Evolutionary conservation across 2,797 vertebrate species (phyloP).

Genomic region (Parauchenoglanis ngamensis): DNA sequence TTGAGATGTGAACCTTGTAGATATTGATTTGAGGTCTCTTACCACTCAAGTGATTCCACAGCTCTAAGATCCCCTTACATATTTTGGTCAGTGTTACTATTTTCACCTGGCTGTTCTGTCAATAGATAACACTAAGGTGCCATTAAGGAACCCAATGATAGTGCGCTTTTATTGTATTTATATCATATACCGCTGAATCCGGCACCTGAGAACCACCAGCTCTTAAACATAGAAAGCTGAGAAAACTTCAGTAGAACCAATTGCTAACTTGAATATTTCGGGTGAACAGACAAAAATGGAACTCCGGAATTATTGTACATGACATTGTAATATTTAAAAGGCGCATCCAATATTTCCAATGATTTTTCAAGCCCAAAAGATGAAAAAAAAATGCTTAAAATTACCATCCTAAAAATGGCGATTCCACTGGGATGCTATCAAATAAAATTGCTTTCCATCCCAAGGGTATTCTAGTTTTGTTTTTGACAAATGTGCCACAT

Average conservation of each 20-base stretch:
- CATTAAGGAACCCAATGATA: conserved; percentile 8
- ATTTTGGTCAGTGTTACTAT: conserved; percentile 11
- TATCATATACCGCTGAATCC: neutral
- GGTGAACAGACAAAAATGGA: neutral
- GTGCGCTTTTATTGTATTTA: neutral
- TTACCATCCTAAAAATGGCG: too few relatives aligned
- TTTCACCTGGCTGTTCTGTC: conserved; percentile 14
- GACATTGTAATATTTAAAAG: neutral
- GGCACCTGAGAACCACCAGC: neutral
- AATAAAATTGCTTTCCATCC: too few relatives aligned
- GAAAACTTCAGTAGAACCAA: neutral
- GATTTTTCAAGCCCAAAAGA: neutral
- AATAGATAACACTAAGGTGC: conserved; percentile 21
- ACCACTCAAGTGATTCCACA: neutral
- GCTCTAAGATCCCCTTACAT: conserved; percentile 22
- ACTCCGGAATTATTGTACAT: neutral
- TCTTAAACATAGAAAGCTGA: neutral
- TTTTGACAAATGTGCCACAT: too few relatives aligned
- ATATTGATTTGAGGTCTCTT: conserved; percentile 20
- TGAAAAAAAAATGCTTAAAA: too few relatives aligned
- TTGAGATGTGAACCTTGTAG: neutral
- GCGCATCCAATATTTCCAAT: neutral
- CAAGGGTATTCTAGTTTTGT: too few relatives aligned
- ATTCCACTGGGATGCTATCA: too few relatives aligned
- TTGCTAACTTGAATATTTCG: neutral